These are phyloP conservation scores for Bembecia ichneumoniformis DNA, from an alignment of 2,888 invertebrate species.

Conservation along the genomic window DNA sequence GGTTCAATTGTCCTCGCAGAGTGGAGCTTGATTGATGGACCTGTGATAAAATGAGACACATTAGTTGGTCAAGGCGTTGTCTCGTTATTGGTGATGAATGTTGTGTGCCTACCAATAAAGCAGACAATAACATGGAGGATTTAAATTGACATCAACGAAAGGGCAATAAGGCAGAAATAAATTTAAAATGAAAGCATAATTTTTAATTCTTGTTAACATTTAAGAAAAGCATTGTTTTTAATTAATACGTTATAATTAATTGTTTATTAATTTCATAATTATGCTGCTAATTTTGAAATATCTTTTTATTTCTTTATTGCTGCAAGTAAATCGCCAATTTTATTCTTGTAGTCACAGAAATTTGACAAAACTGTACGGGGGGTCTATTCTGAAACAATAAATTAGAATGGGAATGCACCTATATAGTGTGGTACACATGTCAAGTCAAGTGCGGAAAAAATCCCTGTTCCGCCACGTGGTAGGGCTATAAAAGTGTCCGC, in stretches of 20 bases:
- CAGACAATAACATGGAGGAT: neutral
- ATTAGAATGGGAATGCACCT: slow-evolving; percentile 47
- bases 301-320: neutral
- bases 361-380: slow-evolving; percentile 11
- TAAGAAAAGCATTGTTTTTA: no score
- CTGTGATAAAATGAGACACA: slow-evolving; percentile 71
- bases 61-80: slow-evolving; percentile 66
- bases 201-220: no score
- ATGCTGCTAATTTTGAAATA: no score
- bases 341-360: neutral
- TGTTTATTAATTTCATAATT: no score
- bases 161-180: no score
- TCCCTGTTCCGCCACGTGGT: slow-evolving; percentile 60
- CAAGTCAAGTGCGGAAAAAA: slow-evolving; percentile 67
- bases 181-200: no score
- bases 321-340: neutral
- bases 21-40: slow-evolving; percentile 70
- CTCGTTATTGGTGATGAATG: slow-evolving; percentile 61
- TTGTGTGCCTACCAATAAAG: neutral
- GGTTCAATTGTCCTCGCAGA: slow-evolving; percentile 66
- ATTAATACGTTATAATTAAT: no score
- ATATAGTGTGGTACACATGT: slow-evolving; percentile 57
- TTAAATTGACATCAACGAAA: no score
- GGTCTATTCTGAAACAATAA: slow-evolving; percentile 63
- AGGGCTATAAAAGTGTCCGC: slow-evolving; percentile 68